Conservation (phyloP, 2,797 vertebrate species). For the Pangasius djambal region DNA sequence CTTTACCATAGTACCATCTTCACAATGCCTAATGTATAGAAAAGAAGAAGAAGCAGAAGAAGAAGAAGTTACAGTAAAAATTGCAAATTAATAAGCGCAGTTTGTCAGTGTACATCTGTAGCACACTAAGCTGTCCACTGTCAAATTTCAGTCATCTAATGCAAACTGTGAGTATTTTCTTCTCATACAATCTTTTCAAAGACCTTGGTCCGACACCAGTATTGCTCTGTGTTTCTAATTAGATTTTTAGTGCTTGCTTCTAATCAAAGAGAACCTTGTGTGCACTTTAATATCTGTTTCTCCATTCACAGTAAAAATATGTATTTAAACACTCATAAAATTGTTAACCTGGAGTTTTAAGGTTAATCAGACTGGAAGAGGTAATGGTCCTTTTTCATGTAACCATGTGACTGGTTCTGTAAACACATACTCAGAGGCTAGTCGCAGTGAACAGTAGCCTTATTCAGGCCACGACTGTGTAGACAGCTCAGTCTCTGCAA, state of each 20-base stretch:
- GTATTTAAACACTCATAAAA: constrained; percentile 70
- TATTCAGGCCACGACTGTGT: constrained; percentile 68
- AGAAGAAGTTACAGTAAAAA: background rate
- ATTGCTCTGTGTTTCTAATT: constrained; percentile 37
- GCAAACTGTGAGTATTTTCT: background rate
- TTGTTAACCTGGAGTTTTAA: constrained; percentile 72
- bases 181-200: background rate
- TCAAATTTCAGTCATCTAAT: background rate
- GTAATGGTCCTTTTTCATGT: constrained; percentile 68
- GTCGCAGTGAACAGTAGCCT: constrained; percentile 72
- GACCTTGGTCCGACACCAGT: background rate
- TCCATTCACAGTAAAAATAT: constrained; percentile 61
- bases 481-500: constrained; percentile 32
- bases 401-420: constrained; percentile 71
- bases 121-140: background rate
- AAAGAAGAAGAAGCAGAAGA: background rate
- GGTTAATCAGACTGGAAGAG: constrained; percentile 76
- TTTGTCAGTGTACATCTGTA: background rate
- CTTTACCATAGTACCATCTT: constrained; percentile 3
- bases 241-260: constrained; percentile 37
- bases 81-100: background rate
- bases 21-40: constrained; percentile 3
- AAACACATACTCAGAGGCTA: constrained; percentile 70
- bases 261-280: constrained; percentile 58
- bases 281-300: constrained; percentile 50